Evolutionary conservation across 2,797 vertebrate species (phyloP), one percentile per base, ranked within the genome.

Genomic region (Threskiornis aethiopicus): DNA sequence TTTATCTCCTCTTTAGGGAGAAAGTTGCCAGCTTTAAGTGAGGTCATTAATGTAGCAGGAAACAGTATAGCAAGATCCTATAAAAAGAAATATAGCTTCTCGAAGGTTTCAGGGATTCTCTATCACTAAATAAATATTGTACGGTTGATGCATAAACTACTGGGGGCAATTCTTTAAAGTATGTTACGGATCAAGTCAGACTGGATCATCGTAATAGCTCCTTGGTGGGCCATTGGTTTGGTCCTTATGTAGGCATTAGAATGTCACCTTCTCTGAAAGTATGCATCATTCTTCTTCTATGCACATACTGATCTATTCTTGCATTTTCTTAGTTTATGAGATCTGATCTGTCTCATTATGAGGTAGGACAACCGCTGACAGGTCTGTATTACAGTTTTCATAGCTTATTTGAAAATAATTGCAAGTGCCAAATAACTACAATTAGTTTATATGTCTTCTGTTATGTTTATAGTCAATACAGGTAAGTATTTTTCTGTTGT

Each of bases 51-150:
- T 51, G 42, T 78, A 83, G 52, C 67, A 84, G 51, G 65, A 89
- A 90, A 93, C 22, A 10, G 33, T 75, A 31, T 25, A 59, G 41
- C 64, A 67, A 67, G 57, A 78, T 85, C 41, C 79, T 75, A 22
- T 77, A 78, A 87, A 90, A 69, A 62, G 54, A 87, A 89, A 75
- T 77, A 64, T 44, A 80, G 67, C 52, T 92, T 87, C 62, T 57
- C 8, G 4, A 80, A 89, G 41, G 57, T 85, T 83, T 92, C 90
- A 39, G 78, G 59, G 52, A 7, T 87, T 92, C 61, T 85, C 64
- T 83, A 7, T 73, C 44, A 77, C 89, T 94, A 95, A 87, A 92
- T 91, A 87, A 87, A 85, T 80, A 71, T 85, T 91, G 69, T 82
- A 37, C 2, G 2, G 66, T 91, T 79, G 77, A 87, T 92, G 79